Base-by-base conservation (phyloP, 1,140 invertebrate species). In the Drosophila carrolli region DNA sequence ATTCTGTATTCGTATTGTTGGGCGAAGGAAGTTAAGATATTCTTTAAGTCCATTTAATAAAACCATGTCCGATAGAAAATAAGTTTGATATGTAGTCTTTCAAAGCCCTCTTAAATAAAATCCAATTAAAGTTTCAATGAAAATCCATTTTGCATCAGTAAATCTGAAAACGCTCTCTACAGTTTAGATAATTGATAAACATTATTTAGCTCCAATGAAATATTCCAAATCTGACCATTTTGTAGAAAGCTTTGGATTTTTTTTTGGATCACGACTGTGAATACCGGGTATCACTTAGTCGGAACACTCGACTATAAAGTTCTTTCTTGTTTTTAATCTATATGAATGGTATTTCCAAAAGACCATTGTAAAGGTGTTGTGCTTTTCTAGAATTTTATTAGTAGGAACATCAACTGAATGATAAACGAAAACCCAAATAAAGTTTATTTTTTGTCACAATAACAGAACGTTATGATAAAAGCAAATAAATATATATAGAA, bases 351-450 rank as follows among this genome's bases (percentile, higher is more conserved):
- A 81, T 91, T 91, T 91, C 75, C 84, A 91, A 91, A 91, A 91
- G 80, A 91, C 90, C 90, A 91, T 91, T 90, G 85, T 91, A 91
- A 91, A 91, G 85, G 90, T 91, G 90, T 91, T 91, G 90, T 91
- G 90, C 90, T 91, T 91, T 91, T 91, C 85, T 91, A 91, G 90
- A 91, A 88, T 91, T 91, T 91, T 90, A 91, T 89, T 88, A 88
- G 83, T 88, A 88, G 84, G 81, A 61, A 68, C 54, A 78, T 79
- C 55, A 79, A 73, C 56, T 55, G 61, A 79, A 78, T 51, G 23
- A 58, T 57, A 57, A 70, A 68, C 50, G 53, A 65, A 77, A 84
- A 75, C 16, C 53, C 16, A 75, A 58, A 57, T 43, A 62, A 88
- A 76, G 53, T 89, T 88, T 86, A 88, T 89, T 88, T 86, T 88